phyloP scores from a whole-genome alignment of 2,113 vertebrate species.

The Pogona vitticeps region DNA sequence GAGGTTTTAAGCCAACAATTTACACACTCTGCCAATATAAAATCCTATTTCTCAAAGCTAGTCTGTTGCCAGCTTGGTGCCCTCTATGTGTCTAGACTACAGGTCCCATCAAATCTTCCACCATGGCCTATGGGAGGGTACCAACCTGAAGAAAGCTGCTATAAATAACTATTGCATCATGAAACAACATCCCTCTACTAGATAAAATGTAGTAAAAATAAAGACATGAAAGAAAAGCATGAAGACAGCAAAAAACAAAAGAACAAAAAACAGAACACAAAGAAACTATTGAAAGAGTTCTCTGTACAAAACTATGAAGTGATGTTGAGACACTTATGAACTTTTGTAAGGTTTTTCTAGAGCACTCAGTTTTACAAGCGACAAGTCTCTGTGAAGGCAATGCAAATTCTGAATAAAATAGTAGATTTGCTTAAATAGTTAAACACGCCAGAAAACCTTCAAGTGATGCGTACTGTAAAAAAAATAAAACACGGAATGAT shows the following conservation, averaged over 20 bases:
- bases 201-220: slow-evolving; percentile 2
- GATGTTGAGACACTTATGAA: not conserved
- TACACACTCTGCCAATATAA: too few relatives aligned
- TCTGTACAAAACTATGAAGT: not conserved
- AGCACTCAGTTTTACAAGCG: not conserved
- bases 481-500: too few relatives aligned
- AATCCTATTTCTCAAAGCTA: not conserved
- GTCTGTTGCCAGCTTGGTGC: not conserved
- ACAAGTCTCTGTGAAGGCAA: not conserved
- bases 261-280: too few relatives aligned
- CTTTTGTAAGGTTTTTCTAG: not conserved
- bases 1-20: too few relatives aligned
- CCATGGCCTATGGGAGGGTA: not conserved
- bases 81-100: not conserved
- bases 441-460: too few relatives aligned
- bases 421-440: too few relatives aligned
- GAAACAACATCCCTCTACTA: not conserved
- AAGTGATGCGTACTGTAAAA: too few relatives aligned
- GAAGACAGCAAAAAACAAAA: slow-evolving; percentile 18
- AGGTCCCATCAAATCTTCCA: not conserved
- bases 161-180: not conserved
- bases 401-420: too few relatives aligned
- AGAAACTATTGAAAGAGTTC: slow-evolving; percentile 59
- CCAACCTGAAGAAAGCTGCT: not conserved
- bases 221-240: slow-evolving; percentile 45